Percentiles rank a stretch among this genome's conserved stretches.
phyloP scores from a whole-genome alignment of 2,113 vertebrate species.

The Salminus brasiliensis region DNA sequence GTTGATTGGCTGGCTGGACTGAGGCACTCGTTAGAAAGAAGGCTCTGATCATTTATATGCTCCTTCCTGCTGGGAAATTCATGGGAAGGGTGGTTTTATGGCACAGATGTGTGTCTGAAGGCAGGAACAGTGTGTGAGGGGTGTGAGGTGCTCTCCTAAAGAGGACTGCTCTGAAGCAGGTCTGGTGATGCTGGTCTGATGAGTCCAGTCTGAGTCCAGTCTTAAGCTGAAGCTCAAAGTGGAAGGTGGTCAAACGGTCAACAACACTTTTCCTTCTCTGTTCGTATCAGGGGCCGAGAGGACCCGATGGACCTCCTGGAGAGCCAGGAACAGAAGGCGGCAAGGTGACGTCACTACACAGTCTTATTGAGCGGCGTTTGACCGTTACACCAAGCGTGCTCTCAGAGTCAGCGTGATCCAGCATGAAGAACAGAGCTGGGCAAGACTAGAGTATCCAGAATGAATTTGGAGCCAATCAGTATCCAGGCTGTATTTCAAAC shows the following conservation, averaged over 20 bases:
- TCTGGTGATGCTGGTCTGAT: no score
- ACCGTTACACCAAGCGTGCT: no score
- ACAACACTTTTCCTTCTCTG: background rate
- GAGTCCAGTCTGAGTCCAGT: no score
- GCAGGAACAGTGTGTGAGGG: background rate
- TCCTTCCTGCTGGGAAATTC: background rate
- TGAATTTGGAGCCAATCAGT: no score
- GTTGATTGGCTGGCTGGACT: background rate
- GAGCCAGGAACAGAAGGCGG: conserved; percentile 84
- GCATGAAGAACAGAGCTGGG: no score
- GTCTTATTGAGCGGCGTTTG: no score
- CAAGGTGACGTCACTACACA: conserved; percentile 76
- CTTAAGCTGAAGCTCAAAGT: no score
- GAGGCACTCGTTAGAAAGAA: background rate
- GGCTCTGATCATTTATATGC: background rate
- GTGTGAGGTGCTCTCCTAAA: background rate
- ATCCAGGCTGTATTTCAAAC: no score
- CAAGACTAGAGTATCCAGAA: no score
- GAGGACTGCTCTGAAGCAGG: background rate
- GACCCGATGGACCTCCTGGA: conserved; percentile 86
- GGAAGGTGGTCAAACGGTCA: background rate
- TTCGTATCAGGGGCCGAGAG: conserved; percentile 83
- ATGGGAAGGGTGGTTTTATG: background rate
- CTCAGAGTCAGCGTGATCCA: no score
- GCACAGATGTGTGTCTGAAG: background rate